Base-by-base conservation (phyloP, 2,797 vertebrate species). In the Acrocephalus scirpaceus region DNA sequence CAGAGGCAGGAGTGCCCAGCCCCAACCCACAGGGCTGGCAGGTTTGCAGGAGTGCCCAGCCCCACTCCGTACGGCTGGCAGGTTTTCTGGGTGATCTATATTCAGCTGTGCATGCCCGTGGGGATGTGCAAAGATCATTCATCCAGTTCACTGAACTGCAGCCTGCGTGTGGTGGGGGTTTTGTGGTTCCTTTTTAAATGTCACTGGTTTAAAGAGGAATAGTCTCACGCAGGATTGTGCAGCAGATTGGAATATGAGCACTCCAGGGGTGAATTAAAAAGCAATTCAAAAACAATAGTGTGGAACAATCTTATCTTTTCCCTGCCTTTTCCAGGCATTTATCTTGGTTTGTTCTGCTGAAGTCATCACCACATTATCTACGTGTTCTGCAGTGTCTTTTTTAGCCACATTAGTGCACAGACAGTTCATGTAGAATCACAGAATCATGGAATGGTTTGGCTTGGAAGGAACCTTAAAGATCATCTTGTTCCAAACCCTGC, bases 61-160 rank as follows among this genome's bases (percentile, higher is more conserved):
- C 60, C 26, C 27, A 7, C 11, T 20, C 13, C 0, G 2, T 3
- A 18, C 0, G 3, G 91, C 83, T 94, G 80, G 91, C 84, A 79
- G 94, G 60, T 77, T 94, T 90, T 86, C 92, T 58, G 92, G 81
- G 85, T 92, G 95, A 96, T 88, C 95, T 92, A 60, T 54, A 88
- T 86, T 92, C 78, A 84, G 92, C 93, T 91, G 79, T 72, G 64
- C 47, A 7, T 78, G 96, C 95, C 95, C 16, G 1, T 80, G 91
- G 95, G 78, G 50, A 95, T 80, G 87, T 45, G 87, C 84, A 93
- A 92, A 92, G 95, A 92, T 92, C 89, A 92, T 57, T 94, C 92
- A 96, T 96, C 73, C 95, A 92, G 93, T 92, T 95, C 96, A 93
- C 10, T 96, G 93, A 91, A 47, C 93, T 91, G 89, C 82, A 94